Conservation (phyloP, 2,888 invertebrate genomes). For the Spodoptera littoralis region DNA sequence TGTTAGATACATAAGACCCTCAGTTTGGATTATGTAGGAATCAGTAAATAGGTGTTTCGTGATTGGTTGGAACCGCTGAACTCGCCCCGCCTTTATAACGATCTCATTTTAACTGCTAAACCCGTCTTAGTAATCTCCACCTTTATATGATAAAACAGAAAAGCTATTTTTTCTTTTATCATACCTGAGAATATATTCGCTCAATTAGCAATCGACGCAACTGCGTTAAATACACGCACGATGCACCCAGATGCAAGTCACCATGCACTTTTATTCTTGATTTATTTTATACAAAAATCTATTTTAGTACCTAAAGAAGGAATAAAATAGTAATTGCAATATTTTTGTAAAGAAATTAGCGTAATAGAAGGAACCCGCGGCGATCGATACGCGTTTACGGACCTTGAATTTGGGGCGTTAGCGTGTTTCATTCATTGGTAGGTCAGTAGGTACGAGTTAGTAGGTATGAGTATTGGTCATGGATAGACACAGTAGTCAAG, state of each 20-base stretch:
- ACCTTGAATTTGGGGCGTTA: slow-evolving; percentile 31
- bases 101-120: slow-evolving; percentile 74
- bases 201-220: background rate
- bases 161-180: background rate
- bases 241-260: slow-evolving; percentile 15
- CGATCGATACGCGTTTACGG: slow-evolving; percentile 21
- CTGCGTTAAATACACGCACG: slow-evolving; percentile 1
- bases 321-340: too few relatives aligned
- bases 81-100: slow-evolving; percentile 81
- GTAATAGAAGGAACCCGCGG: background rate
- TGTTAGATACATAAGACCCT: slow-evolving; percentile 61
- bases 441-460: too few relatives aligned
- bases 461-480: too few relatives aligned
- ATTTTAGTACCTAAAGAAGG: too few relatives aligned
- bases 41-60: slow-evolving; percentile 71
- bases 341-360: too few relatives aligned
- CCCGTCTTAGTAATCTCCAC: slow-evolving; percentile 51
- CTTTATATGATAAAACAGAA: slow-evolving; percentile 29
- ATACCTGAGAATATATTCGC: too few relatives aligned
- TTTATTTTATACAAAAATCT: too few relatives aligned
- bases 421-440: slow-evolving; percentile 2
- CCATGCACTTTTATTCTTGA: too few relatives aligned
- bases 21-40: slow-evolving; percentile 65
- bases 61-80: slow-evolving; percentile 70
- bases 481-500: too few relatives aligned